A percentile compares a stretch with the other conserved stretches of the same genome.
phyloP scores from a whole-genome alignment of 2,113 vertebrate species.

The Fulmarus glacialis region DNA sequence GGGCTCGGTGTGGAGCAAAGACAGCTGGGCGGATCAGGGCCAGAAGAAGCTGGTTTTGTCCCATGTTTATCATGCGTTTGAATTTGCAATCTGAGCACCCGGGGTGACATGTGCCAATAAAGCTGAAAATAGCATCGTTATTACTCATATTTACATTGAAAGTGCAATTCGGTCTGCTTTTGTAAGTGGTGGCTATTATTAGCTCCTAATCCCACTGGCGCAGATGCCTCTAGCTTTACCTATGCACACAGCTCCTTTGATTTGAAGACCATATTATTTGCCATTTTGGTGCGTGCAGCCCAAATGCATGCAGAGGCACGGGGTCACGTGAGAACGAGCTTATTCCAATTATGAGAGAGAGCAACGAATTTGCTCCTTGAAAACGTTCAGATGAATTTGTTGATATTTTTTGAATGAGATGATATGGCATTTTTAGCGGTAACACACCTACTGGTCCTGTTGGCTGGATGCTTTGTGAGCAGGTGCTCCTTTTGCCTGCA shows the following conservation, averaged over 20 bases:
- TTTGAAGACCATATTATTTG: background rate
- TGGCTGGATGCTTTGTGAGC: background rate
- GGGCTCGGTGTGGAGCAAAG: background rate
- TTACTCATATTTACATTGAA: background rate
- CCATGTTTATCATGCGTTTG: background rate
- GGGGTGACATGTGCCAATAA: background rate
- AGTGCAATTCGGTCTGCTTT: background rate
- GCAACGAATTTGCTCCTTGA: background rate
- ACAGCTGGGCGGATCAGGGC: background rate
- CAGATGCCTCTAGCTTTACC: background rate
- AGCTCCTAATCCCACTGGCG: background rate
- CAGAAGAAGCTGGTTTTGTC: background rate
- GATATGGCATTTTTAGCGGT: background rate
- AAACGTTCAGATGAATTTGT: background rate
- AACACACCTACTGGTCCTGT: background rate
- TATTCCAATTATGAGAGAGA: background rate
- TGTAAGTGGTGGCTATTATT: background rate
- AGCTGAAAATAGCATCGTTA: background rate
- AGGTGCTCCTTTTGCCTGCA: background rate
- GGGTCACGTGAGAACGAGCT: fast-evolving
- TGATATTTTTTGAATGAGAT: background rate
- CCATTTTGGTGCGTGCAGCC: background rate
- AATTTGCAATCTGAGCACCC: background rate
- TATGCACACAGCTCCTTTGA: background rate
- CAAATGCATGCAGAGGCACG: background rate